Percentiles rank a stretch among this genome's conserved stretches.
These are phyloP conservation scores for Apeltes quadracus DNA, from an alignment of 2,113 vertebrate genomes.

Conservation along the genomic window DNA sequence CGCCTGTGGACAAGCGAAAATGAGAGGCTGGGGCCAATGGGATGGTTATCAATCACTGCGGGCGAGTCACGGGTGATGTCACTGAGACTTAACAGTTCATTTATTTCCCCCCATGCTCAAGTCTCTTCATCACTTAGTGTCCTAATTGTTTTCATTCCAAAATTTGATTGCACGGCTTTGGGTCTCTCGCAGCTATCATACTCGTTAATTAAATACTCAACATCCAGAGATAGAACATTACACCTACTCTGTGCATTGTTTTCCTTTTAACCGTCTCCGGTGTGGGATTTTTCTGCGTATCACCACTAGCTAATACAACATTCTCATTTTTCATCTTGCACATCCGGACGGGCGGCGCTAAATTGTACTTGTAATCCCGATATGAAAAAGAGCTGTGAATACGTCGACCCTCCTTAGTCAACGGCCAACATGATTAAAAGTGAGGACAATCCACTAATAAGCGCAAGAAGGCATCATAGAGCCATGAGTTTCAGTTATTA, in stretches of 20 bases:
- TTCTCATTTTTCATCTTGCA: slow-evolving; percentile 50
- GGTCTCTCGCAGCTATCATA: slow-evolving; percentile 65
- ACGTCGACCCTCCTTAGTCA: slow-evolving; percentile 59
- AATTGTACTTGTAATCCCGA: slow-evolving; percentile 44
- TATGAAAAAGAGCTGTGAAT: slow-evolving; percentile 46
- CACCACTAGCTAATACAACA: slow-evolving; percentile 15
- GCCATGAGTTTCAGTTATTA: slow-evolving; percentile 70
- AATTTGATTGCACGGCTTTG: slow-evolving; percentile 72
- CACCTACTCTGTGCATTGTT: slow-evolving; percentile 32
- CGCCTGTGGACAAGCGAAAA: slow-evolving; percentile 75
- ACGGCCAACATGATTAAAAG: slow-evolving; percentile 66
- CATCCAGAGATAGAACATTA: slow-evolving; percentile 59
- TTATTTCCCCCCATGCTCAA: slow-evolving; percentile 71
- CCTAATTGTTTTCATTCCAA: slow-evolving; percentile 77
- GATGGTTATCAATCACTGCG: slow-evolving; percentile 81
- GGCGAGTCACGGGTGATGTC: slow-evolving; percentile 74
- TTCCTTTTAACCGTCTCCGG: slow-evolving; percentile 25
- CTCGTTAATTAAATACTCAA: slow-evolving; percentile 74
- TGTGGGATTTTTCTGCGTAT: slow-evolving; percentile 21
- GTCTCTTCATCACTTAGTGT: slow-evolving; percentile 78
- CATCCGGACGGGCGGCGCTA: slow-evolving; percentile 27
- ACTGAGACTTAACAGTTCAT: slow-evolving; percentile 77
- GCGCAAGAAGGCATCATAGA: slow-evolving; percentile 62
- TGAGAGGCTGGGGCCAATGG: slow-evolving; percentile 72
- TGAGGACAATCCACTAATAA: slow-evolving; percentile 71